phyloP scores from a whole-genome alignment of 2,888 invertebrate genomes.

The Chironomus tentans region DNA sequence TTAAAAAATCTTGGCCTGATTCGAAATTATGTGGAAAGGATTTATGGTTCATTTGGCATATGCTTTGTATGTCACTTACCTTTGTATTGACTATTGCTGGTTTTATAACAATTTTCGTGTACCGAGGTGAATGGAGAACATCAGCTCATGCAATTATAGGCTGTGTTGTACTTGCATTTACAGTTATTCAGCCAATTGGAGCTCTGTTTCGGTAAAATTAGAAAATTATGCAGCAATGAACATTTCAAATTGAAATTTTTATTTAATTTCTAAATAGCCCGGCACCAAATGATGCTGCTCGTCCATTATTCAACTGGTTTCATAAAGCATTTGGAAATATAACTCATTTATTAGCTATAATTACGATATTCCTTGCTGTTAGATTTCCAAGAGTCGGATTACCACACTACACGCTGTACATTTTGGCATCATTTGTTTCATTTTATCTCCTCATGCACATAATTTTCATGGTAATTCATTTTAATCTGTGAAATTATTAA shows the following conservation, averaged over 20 bases:
- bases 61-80: constrained; percentile 72
- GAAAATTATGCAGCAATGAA: neutral
- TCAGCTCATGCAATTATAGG: constrained; percentile 76
- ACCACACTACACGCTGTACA: constrained; percentile 79
- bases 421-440: constrained; percentile 78
- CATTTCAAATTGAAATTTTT: neutral
- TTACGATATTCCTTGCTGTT: constrained; percentile 90
- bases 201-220: constrained; percentile 53
- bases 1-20: constrained; percentile 79
- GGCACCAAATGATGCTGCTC: constrained; percentile 68
- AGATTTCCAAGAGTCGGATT: constrained; percentile 76
- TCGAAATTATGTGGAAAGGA: constrained; percentile 75
- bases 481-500: constrained; percentile 10
- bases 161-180: constrained; percentile 62
- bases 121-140: constrained; percentile 57
- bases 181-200: constrained; percentile 79
- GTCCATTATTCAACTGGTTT: constrained; percentile 82
- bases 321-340: constrained; percentile 82
- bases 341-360: constrained; percentile 75
- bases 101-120: constrained; percentile 72
- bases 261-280: constrained; percentile 45
- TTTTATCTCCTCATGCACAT: constrained; percentile 85
- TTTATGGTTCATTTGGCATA: constrained; percentile 91
- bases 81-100: constrained; percentile 70
- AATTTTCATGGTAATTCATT: constrained; percentile 58